phyloP scores from a whole-genome alignment of 2,888 invertebrate species.

The Athrips mouffetella region DNA sequence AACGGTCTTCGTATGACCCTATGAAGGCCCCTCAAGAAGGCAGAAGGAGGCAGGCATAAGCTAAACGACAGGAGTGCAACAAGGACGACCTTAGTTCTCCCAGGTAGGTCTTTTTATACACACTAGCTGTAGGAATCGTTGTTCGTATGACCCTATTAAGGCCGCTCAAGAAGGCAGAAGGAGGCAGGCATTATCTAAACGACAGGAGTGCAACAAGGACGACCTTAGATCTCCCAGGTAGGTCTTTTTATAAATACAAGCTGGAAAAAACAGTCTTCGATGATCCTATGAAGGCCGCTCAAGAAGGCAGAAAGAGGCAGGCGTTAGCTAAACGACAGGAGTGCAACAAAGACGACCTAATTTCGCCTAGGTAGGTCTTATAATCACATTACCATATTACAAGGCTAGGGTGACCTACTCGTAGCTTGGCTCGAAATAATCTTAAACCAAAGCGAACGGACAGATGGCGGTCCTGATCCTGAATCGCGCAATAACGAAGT shows the following conservation, averaged over 20 bases:
- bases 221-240: too few relatives aligned
- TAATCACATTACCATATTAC: too few relatives aligned
- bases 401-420: too few relatives aligned
- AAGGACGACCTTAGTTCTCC: constrained; percentile 71
- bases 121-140: constrained; percentile 94
- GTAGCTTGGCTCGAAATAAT: too few relatives aligned
- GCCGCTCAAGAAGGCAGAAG: constrained; percentile 92
- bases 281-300: constrained; percentile 94
- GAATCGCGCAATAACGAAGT: too few relatives aligned
- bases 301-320: constrained; percentile 86
- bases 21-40: constrained; percentile 95
- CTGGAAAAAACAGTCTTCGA: constrained; percentile 93
- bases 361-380: too few relatives aligned
- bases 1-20: constrained; percentile 92
- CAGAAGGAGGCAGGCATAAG: constrained; percentile 78
- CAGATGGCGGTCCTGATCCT: too few relatives aligned
- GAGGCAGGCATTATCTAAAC: constrained; percentile 69
- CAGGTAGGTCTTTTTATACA: constrained; percentile 42
- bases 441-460: too few relatives aligned
- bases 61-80: constrained; percentile 54
- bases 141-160: constrained; percentile 93
- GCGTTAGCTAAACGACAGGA: constrained; percentile 57
- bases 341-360: constrained; percentile 59
- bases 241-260: too few relatives aligned
- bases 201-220: constrained; percentile 60